A percentile compares a stretch with the other conserved stretches of the same genome.
Evolutionary conservation across 2,113 vertebrate species (phyloP).

Genomic region (Spheniscus mendiculus): DNA sequence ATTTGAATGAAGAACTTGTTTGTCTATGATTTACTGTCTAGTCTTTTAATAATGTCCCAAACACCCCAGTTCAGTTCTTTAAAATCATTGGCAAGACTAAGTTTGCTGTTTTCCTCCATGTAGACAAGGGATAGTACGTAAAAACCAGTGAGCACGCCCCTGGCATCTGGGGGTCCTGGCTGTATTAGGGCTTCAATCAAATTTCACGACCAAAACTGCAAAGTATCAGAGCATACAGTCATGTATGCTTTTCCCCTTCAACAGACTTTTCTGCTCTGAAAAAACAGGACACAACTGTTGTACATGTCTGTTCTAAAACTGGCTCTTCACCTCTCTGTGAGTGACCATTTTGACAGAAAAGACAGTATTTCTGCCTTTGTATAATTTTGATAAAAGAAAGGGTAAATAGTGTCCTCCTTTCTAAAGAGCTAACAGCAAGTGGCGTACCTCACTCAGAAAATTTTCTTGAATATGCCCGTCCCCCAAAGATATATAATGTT

Average conservation of each 20-base stretch:
- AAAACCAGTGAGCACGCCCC: background rate
- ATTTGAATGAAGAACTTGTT: rapidly evolving
- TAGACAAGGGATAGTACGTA: background rate
- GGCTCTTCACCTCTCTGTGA: background rate
- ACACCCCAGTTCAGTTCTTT: background rate
- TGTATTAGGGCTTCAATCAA: background rate
- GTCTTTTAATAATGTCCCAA: background rate
- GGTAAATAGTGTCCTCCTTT: background rate
- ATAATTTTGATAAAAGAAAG: background rate
- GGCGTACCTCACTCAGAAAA: background rate
- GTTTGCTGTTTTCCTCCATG: background rate
- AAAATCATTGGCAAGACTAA: background rate
- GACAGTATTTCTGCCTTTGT: background rate
- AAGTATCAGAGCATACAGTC: background rate
- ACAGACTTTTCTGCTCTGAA: background rate
- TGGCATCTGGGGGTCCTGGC: background rate
- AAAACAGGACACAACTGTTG: background rate
- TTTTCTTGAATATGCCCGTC: background rate
- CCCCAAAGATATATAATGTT: background rate
- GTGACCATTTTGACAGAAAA: background rate
- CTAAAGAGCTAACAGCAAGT: background rate
- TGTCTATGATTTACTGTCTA: background rate
- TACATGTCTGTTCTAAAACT: background rate
- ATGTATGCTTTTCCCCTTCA: background rate
- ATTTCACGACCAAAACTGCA: background rate